Base-by-base conservation (phyloP, 2,797 vertebrate species). In the Clarias fuscus region DNA sequence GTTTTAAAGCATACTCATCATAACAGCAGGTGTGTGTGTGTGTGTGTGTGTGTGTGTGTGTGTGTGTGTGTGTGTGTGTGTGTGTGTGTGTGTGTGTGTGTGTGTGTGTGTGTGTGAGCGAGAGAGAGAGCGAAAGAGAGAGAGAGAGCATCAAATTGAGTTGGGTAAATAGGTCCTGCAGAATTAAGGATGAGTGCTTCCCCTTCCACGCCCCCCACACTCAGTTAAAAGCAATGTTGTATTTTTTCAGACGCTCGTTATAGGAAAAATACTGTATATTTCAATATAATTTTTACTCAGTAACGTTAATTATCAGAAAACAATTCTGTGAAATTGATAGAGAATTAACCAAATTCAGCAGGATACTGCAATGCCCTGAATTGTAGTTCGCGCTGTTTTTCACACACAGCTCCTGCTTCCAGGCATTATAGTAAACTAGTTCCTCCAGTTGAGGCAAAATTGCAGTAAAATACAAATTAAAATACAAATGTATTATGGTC, bases 291-390 rank as follows among this genome's bases (percentile, higher is more conserved):
- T 73, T 62, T 0, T 83, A 43, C 37, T 2, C 17, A 80, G 64
- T 65, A 27, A 96, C 96, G 96, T 97, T 97, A 97, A 97, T 97
- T 97, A 97, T 96, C 96, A 95, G 94, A 95, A 94, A 94, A 93
- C 94, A 97, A 97, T 96, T 93, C 96, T 96, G 94, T 97, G 95
- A 97, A 97, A 98, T 97, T 97, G 96, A 95, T 96, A 97, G 96
- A 96, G 95, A 97, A 98, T 98, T 97, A 97, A 95, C 93, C 96
- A 96, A 96, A 97, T 96, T 97, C 96, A 97, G 95, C 95, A 95
- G 96, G 96, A 96, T 97, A 97, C 97, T 97, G 95, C 96, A 96
- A 96, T 96, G 95, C 96, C 95, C 97, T 95, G 96, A 95, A 97
- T 97, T 96, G 97, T 96, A 96, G 93, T 93, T 93, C 92, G 93